Evolutionary conservation across 1,140 invertebrate genomes (phyloP), one percentile per base, ranked within the genome.

Genomic region (Danaus melanippus): DNA sequence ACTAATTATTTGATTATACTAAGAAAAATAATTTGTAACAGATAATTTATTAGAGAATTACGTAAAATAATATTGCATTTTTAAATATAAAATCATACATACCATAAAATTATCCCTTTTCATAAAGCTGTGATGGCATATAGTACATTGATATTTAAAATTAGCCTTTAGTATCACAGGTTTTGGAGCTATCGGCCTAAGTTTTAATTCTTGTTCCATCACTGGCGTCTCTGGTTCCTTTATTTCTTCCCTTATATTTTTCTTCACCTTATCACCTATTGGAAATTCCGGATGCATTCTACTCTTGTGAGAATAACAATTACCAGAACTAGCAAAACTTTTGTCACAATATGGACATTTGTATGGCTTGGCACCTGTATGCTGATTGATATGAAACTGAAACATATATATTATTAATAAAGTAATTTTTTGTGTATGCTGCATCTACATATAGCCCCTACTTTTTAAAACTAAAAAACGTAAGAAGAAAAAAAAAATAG

Each of bases 341-440:
- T 93, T 92, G 1, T 93, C 90, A 87, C 94, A 96, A 73, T 93
- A 94, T 12, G 91, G 90, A 87, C 95, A 96, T 73, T 92, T 90
- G 82, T 95, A 95, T 8, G 94, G 94, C 59, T 92, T 89, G 12
- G 91, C 93, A 44, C 94, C 94, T 12, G 93, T 95, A 74, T 96
- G 94, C 68, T 93, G 92, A 75, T 93, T 93, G 63, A 92, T 91
- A 74, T 93, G 92, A 78, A 93, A 93, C 89, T 91, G 75, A 32
- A 32, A 32, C 21, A 32, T 32, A 32, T 32, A 32, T 32, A 32
- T 32, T 32, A 4, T 3, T 7, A 32, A 32, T 3, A 3, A 32
- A 32, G 7, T 32, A 32, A 3, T 32, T 32, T 32, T 32, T 32
- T 32, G 7, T 32, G 2, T 32, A 32, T 5, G 2, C 6, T 32